Base-by-base conservation (phyloP, 1,140 invertebrate species). In the Hyphantria cunea region DNA sequence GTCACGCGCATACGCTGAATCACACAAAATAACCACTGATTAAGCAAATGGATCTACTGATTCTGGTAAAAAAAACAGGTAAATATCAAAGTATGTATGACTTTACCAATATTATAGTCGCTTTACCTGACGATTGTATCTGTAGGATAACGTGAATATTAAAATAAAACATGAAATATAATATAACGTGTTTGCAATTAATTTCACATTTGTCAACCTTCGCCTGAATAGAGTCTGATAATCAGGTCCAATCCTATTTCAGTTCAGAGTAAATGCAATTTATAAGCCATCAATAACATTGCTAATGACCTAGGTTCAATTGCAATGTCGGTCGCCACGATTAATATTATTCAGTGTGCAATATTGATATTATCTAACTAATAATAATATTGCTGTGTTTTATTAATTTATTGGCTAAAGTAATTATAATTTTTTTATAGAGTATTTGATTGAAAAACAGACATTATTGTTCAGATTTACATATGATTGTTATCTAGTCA, bases 241-340 rank as follows among this genome's bases (percentile, higher is more conserved):
- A 33, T 3, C 6, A 45, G 3, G 11, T 34, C n/a, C 12, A 12
- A 47, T 37, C 34, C 8, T 37, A 11, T 37, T 37, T 8, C 34
- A 13, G 45, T 37, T 41, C 53, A 56, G 42, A 37, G 31, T 31
- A 31, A 58, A 64, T 60, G 63, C 59, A 72, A 72, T 72, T 68
- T 25, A 58, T 64, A 50, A 15, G 63, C 47, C 63, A 69, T 72
- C 64, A 69, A 72, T 72, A 62, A 52, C 64, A 65, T 60, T 61
- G 56, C 55, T 70, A 70, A 73, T 73, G 70, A 58, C 52, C 12
- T 51, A 66, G 41, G 45, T 55, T 66, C 17, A 14, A 56, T 51
- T 39, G 34, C 55, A 34, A 13, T 58, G 44, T 58, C 34, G 33
- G 48, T 48, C 17, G 31, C 48, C 58, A 55, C 64, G 53, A 71